Conservation (phyloP, 2,888 invertebrate species). For the Geotrupes spiniger region DNA sequence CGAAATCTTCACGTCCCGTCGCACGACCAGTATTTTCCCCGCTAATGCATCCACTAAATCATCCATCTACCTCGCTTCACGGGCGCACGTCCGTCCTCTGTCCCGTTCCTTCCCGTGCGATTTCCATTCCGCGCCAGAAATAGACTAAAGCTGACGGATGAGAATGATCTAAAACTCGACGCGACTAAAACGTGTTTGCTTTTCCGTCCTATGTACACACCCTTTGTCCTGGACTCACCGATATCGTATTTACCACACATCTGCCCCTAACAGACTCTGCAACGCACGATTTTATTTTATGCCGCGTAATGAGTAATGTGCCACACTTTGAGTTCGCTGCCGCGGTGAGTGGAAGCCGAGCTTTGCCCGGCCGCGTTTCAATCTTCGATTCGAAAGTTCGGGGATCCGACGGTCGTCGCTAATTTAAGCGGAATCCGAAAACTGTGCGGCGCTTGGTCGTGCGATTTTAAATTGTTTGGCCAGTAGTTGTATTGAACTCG, state of each 20-base stretch:
- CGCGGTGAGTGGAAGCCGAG: no score
- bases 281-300: slow-evolving; percentile 3
- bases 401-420: no score
- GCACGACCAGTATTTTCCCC: slow-evolving; percentile 29
- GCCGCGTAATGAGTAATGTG: neutral
- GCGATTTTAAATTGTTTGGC: no score
- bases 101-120: neutral
- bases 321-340: neutral
- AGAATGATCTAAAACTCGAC: slow-evolving; percentile 32
- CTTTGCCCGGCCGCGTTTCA: no score
- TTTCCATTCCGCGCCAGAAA: slow-evolving; percentile 2
- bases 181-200: slow-evolving; percentile 50
- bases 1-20: slow-evolving; percentile 23
- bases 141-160: slow-evolving; percentile 24
- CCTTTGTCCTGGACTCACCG: slow-evolving; percentile 50
- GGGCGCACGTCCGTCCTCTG: neutral
- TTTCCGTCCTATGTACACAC: slow-evolving; percentile 52
- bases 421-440: no score
- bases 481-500: no score
- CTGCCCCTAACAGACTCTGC: slow-evolving; percentile 35
- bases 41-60: slow-evolving; percentile 28
- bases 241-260: slow-evolving; percentile 51
- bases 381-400: no score
- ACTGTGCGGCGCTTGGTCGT: no score
- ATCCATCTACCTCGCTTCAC: neutral